Evolutionary conservation across 2,888 invertebrate species (phyloP).

Genomic region (Cynaeus angustus): DNA sequence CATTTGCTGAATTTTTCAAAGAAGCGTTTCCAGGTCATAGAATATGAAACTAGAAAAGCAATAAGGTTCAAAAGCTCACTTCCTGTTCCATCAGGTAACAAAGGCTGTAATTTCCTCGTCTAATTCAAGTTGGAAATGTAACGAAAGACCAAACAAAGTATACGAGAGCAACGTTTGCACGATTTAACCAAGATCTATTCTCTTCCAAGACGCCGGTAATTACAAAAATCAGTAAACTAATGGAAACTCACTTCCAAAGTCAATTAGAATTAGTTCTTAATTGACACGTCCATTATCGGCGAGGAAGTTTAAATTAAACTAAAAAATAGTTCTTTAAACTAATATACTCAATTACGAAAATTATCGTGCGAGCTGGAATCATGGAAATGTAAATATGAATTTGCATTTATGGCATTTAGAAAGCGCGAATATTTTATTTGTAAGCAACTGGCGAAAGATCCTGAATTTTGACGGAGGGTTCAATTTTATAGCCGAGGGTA

Average conservation of each 20-base stretch:
- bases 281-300: constrained; percentile 34
- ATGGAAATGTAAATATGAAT: constrained; percentile 31
- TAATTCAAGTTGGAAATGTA: constrained; percentile 51
- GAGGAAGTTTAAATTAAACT: not conserved
- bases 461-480: constrained; percentile 28
- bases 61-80: constrained; percentile 50
- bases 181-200: constrained; percentile 43
- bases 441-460: constrained; percentile 11
- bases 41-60: constrained; percentile 48
- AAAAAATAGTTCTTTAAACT: not conserved
- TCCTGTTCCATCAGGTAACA: constrained; percentile 45
- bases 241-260: constrained; percentile 48
- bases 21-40: constrained; percentile 46
- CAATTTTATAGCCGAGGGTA: constrained; percentile 23
- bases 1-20: constrained; percentile 30
- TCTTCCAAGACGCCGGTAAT: constrained; percentile 48
- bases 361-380: constrained; percentile 9
- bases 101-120: constrained; percentile 47
- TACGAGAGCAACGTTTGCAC: constrained; percentile 31
- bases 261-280: constrained; percentile 34
- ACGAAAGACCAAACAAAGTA: constrained; percentile 45
- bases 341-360: constrained; percentile 12
- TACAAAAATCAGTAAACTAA: constrained; percentile 54
- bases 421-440: constrained; percentile 30
- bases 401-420: constrained; percentile 30